phyloP scores from a whole-genome alignment of 2,113 vertebrate genomes.

The Tachysurus vachellii region DNA sequence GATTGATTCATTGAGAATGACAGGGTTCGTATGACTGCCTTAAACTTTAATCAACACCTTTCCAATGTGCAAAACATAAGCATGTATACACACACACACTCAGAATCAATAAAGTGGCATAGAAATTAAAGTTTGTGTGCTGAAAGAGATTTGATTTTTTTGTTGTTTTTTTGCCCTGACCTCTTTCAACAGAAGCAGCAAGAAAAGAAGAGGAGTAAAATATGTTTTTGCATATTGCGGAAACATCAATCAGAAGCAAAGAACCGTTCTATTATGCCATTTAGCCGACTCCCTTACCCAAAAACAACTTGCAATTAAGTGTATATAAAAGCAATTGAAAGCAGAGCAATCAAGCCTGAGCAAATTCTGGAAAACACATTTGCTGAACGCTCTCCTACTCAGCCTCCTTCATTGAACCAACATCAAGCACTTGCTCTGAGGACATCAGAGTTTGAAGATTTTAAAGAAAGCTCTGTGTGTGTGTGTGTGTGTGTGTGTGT shows the following conservation, averaged over 20 bases:
- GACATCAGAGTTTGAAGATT: background rate
- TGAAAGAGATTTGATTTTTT: no score
- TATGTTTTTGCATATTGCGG: conserved; percentile 5
- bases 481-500: background rate
- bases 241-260: conserved; percentile 15
- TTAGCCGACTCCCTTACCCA: conserved; percentile 13
- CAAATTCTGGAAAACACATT: conserved; percentile 4
- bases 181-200: conserved; percentile 2
- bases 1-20: conserved; percentile 58
- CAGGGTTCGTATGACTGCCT: conserved; percentile 45
- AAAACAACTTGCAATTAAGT: conserved; percentile 12
- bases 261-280: conserved; percentile 17
- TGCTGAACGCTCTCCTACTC: background rate
- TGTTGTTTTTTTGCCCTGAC: conserved; percentile 19
- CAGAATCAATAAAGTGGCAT: conserved; percentile 11
- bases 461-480: background rate
- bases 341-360: background rate
- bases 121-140: background rate
- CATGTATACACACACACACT: conserved; percentile 15
- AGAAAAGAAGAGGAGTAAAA: background rate
- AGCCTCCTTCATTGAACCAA: background rate
- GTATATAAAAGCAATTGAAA: conserved; percentile 30
- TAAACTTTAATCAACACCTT: conserved; percentile 57
- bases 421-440: background rate
- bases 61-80: conserved; percentile 36